Evolutionary conservation across 2,888 invertebrate genomes (phyloP).

Genomic region (Trichopoda pennipes): DNA sequence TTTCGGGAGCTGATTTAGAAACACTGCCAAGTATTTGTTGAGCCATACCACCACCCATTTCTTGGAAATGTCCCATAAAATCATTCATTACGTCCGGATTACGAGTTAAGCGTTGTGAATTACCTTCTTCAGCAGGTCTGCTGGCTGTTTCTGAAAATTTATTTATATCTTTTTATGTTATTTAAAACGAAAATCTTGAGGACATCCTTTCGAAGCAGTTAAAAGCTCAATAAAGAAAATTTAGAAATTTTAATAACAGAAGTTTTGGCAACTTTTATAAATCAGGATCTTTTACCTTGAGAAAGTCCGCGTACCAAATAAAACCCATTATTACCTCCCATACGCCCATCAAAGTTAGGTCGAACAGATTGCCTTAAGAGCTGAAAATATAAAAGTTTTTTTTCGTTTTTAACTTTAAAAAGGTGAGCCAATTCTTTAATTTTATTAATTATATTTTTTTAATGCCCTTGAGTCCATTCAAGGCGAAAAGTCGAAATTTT

Average conservation of each 20-base stretch:
- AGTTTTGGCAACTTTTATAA: slow-evolving; percentile 51
- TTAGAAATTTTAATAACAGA: slow-evolving; percentile 64
- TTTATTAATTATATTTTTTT: no score
- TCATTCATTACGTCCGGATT: slow-evolving; percentile 49
- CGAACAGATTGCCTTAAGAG: slow-evolving; percentile 69
- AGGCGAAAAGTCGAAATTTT: no score
- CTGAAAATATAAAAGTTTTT: slow-evolving; percentile 63
- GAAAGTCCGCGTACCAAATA: slow-evolving; percentile 15
- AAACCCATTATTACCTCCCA: slow-evolving; percentile 38
- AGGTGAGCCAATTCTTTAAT: no score
- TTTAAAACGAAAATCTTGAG: slow-evolving; percentile 71
- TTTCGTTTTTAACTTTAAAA: no score
- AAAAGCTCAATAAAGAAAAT: slow-evolving; percentile 11
- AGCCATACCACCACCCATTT: slow-evolving; percentile 23
- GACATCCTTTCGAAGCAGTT: slow-evolving; percentile 39
- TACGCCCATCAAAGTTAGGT: slow-evolving; percentile 55
- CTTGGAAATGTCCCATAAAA: slow-evolving; percentile 25
- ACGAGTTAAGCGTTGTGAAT: slow-evolving; percentile 47
- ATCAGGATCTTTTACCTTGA: slow-evolving; percentile 47
- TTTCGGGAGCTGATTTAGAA: no score
- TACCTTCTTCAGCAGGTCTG: slow-evolving; percentile 31
- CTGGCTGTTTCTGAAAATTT: slow-evolving; percentile 58
- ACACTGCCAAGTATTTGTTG: slow-evolving; percentile 34
- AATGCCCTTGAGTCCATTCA: no score
- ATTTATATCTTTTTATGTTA: slow-evolving; percentile 75